Percentiles rank a stretch among this genome's conserved stretches.
phyloP scores from a whole-genome alignment of 2,888 invertebrate species.

The Synanthedon tipuliformis region DNA sequence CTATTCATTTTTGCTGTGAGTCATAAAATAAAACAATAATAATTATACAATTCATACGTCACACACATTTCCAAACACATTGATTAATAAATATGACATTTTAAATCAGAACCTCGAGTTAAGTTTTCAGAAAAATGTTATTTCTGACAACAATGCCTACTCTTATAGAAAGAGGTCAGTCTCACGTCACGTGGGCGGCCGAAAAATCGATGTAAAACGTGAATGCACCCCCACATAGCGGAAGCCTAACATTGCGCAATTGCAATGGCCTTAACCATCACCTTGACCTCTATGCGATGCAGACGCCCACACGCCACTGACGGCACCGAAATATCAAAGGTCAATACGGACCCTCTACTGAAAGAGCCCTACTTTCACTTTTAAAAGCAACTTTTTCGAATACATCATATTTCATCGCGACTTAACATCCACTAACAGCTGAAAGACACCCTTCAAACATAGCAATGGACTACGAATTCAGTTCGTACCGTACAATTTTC shows the following conservation, averaged over 20 bases:
- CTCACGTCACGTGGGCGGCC: background rate
- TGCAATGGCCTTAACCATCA: constrained; percentile 34
- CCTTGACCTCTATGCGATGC: constrained; percentile 22
- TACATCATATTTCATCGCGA: background rate
- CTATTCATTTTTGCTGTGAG: too few relatives aligned
- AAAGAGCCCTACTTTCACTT: constrained; percentile 6
- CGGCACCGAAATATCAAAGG: constrained; percentile 31
- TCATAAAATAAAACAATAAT: too few relatives aligned
- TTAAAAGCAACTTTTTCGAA: constrained; percentile 3
- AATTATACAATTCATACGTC: too few relatives aligned
- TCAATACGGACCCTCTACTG: constrained; percentile 9
- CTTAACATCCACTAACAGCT: background rate
- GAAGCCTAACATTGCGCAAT: constrained; percentile 23
- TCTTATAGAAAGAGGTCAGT: too few relatives aligned
- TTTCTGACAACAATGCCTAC: too few relatives aligned
- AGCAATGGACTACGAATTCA: background rate
- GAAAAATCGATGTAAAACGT: constrained; percentile 16
- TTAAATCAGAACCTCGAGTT: too few relatives aligned
- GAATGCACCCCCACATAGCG: constrained; percentile 1
- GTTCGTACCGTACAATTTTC: too few relatives aligned
- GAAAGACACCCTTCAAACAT: background rate
- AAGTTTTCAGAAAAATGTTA: too few relatives aligned
- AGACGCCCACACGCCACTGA: constrained; percentile 15
- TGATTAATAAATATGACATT: too few relatives aligned
- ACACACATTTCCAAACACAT: too few relatives aligned